Evolutionary conservation across 1,140 invertebrate species (phyloP).

Genomic region (Brachionus sp.): DNA sequence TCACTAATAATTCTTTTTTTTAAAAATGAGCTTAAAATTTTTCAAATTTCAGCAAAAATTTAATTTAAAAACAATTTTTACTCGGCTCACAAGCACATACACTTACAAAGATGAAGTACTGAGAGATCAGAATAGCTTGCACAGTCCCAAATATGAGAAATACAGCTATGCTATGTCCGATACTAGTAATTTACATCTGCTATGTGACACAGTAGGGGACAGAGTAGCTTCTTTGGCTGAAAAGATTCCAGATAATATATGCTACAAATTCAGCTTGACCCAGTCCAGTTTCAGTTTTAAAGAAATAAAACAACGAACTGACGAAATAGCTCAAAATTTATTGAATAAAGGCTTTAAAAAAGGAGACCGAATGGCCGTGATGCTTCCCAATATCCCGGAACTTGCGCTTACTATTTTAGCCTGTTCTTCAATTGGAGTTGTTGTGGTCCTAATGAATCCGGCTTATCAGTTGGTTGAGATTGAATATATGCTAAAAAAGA

Average conservation of each 20-base stretch:
- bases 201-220: conserved; percentile 20
- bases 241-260: not conserved
- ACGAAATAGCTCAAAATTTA: conserved; percentile 16
- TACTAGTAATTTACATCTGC: not conserved
- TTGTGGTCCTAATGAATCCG: conserved; percentile 28
- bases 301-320: conserved; percentile 21
- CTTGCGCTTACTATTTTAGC: not conserved
- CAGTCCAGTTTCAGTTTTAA: conserved; percentile 7
- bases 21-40: not conserved
- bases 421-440: conserved; percentile 24
- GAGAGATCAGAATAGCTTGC: not conserved
- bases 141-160: not conserved
- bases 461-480: conserved; percentile 36
- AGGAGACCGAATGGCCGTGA: conserved; percentile 26
- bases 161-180: not conserved
- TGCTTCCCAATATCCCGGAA: conserved; percentile 20
- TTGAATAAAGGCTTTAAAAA: conserved; percentile 30
- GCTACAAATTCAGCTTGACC: not conserved
- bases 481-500: conserved; percentile 33
- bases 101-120: not conserved
- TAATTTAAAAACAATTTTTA: not conserved
- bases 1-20: not conserved
- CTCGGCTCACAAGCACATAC: not conserved
- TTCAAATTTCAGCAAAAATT: not conserved
- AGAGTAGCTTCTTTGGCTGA: not conserved